Percentiles rank a stretch among this genome's conserved stretches.
Evolutionary conservation across 2,113 vertebrate species (phyloP).

Genomic region (Ploceus nigricollis): DNA sequence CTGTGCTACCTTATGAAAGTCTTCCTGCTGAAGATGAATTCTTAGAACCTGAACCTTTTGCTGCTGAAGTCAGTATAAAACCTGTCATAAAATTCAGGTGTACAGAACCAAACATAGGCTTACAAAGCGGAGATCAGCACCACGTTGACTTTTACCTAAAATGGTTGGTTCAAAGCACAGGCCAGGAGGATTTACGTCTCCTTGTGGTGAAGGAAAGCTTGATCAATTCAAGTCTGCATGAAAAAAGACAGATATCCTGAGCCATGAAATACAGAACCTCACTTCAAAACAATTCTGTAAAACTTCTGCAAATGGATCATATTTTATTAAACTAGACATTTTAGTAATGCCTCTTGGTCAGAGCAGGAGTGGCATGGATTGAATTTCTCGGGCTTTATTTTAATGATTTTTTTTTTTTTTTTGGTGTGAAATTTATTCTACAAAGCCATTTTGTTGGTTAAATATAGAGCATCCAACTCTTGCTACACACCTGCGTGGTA

Average conservation of each 20-base stretch:
- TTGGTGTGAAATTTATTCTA: neutral
- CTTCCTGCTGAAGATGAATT: neutral
- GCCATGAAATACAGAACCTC: neutral
- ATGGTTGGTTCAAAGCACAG: accelerated
- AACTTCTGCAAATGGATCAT: neutral
- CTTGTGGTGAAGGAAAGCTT: neutral
- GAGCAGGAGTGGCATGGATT: neutral
- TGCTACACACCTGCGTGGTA: neutral
- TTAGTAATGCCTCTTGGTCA: neutral
- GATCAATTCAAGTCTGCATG: neutral
- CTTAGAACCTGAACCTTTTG: neutral
- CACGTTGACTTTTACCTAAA: neutral
- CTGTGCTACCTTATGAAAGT: neutral
- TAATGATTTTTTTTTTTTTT: neutral
- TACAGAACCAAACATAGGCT: neutral
- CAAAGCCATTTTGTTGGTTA: neutral
- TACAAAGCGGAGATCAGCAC: neutral
- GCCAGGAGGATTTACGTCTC: neutral
- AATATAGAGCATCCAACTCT: neutral
- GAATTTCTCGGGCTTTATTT: neutral
- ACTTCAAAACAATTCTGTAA: neutral
- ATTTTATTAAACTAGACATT: neutral
- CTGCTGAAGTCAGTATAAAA: neutral
- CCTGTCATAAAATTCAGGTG: neutral
- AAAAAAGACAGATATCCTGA: neutral